Base-by-base conservation (phyloP, 2,113 vertebrate genomes). In the Odontesthes bonariensis region DNA sequence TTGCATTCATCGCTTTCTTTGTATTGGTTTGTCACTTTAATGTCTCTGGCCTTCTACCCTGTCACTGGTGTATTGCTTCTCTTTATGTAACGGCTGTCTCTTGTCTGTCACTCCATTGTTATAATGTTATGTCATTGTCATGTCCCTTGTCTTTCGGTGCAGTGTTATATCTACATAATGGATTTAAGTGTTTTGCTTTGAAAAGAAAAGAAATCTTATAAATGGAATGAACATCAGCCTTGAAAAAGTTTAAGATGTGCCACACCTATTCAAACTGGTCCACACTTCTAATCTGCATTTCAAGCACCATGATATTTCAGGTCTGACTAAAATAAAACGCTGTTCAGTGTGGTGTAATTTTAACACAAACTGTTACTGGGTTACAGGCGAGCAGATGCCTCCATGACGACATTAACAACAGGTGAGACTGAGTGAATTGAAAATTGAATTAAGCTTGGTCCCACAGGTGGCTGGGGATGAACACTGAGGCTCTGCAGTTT, bases 381-480 rank as follows among this genome's bases (percentile, higher is more conserved):
- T 14, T 10, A 65, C 49, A 14, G 44, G 40, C 3, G 16, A n/a
- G 46, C 27, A 64, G n/a, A 54, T 53, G 7, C 7, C 16, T 68
- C 22, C 8, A 23, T 42, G 35, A 27, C 8, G 2, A 42, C 33
- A 44, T 55, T 10, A 17, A 38, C n/a, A 66, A 10, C 38, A 69
- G 54, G 42, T 69, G 54, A 58, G 55, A 57, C 32, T 27, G 42
- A 40, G 20, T 69, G 19, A 54, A 66, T 4, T 53, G 68, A 69
- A 69, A 79, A 82, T 47, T 78, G 60, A 89, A 79, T 79, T 57
- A 62, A 47, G 27, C 4, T 9, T 10, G 6, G 47, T 12, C 54
- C 71, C 75, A 66, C 52, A 76, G 85, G 76, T 75, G 76, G 5
- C 38, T 75, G 40, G 57, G 51, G 59, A 60, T 69, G 47, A 74